Evolutionary conservation across 2,113 vertebrate genomes (phyloP).

Genomic region (Oreocharis arfaki): DNA sequence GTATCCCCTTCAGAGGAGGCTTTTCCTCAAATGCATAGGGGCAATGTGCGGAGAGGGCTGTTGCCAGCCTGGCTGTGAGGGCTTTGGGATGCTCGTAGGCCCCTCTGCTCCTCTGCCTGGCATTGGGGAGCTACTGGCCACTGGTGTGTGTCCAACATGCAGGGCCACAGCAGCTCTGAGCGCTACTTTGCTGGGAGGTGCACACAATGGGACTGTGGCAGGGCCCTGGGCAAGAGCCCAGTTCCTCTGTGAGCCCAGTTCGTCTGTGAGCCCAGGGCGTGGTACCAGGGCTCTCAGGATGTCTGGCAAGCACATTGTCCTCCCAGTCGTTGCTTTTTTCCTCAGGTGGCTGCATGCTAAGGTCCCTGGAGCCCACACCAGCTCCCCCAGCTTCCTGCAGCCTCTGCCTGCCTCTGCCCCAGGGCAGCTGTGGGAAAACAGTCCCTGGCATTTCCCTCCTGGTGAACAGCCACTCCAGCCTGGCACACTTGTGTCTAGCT

Average conservation of each 20-base stretch:
- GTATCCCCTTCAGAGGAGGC: background rate
- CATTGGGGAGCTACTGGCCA: background rate
- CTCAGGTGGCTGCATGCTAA: background rate
- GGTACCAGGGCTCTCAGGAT: background rate
- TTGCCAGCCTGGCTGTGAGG: background rate
- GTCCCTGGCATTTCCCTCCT: background rate
- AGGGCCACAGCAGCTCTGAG: background rate
- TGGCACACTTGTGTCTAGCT: background rate
- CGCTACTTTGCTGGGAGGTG: rapidly evolving
- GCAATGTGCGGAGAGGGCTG: background rate
- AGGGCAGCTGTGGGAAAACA: background rate
- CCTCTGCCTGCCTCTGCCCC: background rate
- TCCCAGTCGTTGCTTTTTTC: background rate
- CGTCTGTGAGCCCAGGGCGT: background rate
- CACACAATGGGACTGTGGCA: rapidly evolving
- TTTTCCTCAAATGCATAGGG: background rate
- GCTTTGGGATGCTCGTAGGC: rapidly evolving
- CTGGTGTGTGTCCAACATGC: background rate
- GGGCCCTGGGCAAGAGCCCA: background rate
- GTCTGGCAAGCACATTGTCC: background rate
- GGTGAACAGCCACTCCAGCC: background rate
- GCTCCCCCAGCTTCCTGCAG: background rate
- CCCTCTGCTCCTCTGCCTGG: background rate
- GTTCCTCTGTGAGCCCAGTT: background rate
- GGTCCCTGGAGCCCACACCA: background rate